Evolutionary conservation across 2,797 vertebrate species (phyloP), one percentile per base, ranked within the genome.

Genomic region (Pempheris klunzingeri): DNA sequence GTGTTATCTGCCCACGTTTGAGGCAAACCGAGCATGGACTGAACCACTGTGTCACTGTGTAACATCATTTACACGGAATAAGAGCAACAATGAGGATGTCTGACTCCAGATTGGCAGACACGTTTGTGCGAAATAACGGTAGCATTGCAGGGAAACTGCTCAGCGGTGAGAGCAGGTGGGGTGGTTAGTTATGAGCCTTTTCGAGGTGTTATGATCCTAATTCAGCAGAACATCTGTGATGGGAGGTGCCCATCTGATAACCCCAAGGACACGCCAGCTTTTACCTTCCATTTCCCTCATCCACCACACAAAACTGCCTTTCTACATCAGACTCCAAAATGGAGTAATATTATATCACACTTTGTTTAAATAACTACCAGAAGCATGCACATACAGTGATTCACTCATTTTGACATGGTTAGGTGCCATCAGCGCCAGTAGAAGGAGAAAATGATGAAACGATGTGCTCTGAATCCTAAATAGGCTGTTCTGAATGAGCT

Each of bases 191-290:
- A 83, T 66, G 58, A 85, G 79, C 61, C 64, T 87, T 87, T 58
- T 78, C 67, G 69, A 84, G 67, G 75, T 69, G 78, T 82, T 85
- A 63, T 82, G 86, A 86, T 87, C 68, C 65, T 80, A 82, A 90
- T 87, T 87, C 83, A 87, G 83, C 72, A 50, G 67, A 91, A 90
- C 90, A 93, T 90, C 90, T 92, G 90, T 41, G 85, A 90, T 89
- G 85, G 90, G 88, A 85, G 87, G 92, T 71, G 53, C 66, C 72
- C 67, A 78, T 73, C 69, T 78, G 78, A 89, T 78, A 30, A 79
- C 88, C 80, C 85, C 44, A 77, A 78, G 78, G 90, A 88, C 74
- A 68, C 63, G 41, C 76, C 69, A 80, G 78, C 81, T 85, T 77
- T 80, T 59, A 55, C 41, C 66, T 32, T 61, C 54, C 55, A 20